Evolutionary conservation across 2,888 invertebrate species (phyloP).

Genomic region (Itoplectis maculator): DNA sequence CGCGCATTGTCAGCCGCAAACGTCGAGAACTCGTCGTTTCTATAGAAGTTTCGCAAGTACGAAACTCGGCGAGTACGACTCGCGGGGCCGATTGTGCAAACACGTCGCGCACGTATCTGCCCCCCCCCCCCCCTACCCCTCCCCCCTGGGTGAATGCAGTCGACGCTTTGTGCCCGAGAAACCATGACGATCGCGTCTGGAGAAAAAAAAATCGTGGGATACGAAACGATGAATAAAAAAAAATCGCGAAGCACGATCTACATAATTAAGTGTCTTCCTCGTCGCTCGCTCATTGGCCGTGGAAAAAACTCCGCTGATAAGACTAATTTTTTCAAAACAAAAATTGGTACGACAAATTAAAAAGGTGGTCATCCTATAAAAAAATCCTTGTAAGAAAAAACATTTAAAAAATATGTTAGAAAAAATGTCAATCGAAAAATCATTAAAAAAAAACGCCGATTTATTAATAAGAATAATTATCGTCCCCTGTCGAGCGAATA

Average conservation of each 20-base stretch:
- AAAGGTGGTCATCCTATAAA: too few species aligned
- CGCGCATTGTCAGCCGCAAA: neutral
- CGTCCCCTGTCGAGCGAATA: slow-evolving; percentile 64
- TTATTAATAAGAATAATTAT: too few species aligned
- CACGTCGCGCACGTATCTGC: slow-evolving; percentile 67
- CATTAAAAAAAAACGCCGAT: too few species aligned
- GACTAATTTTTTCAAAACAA: too few species aligned
- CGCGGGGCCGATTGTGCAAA: slow-evolving; percentile 46
- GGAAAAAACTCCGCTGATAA: slow-evolving; percentile 73
- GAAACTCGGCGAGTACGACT: slow-evolving; percentile 41
- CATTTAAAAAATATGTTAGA: too few species aligned
- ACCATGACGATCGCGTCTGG: slow-evolving; percentile 28
- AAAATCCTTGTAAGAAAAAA: too few species aligned
- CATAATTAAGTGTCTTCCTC: too few species aligned
- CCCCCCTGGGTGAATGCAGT: slow-evolving; percentile 60
- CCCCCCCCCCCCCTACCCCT: too few species aligned
- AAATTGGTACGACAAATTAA: too few species aligned
- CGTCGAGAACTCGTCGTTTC: neutral
- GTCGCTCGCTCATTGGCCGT: too few species aligned
- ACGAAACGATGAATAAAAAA: slow-evolving; percentile 35
- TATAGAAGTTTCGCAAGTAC: slow-evolving; percentile 15
- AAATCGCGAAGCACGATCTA: slow-evolving; percentile 18
- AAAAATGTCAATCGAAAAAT: too few species aligned
- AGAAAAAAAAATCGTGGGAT: too few species aligned
- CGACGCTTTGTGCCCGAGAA: slow-evolving; percentile 12